Evolutionary conservation across 1,140 invertebrate species (phyloP).

Genomic region (Sipha flava): DNA sequence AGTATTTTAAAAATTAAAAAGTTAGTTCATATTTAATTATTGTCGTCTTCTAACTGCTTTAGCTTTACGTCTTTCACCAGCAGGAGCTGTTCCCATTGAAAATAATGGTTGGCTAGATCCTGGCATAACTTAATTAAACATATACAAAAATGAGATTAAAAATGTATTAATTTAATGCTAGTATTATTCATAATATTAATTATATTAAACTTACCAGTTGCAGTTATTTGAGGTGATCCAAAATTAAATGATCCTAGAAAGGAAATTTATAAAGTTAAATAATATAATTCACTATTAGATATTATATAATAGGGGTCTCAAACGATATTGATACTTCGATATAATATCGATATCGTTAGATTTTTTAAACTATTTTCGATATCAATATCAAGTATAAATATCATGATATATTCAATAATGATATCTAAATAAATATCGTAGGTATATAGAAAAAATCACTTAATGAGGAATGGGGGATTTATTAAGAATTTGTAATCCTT

Average conservation of each 20-base stretch:
- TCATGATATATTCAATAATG: too few species aligned
- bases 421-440: too few species aligned
- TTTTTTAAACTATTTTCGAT: too few species aligned
- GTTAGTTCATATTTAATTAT: not conserved
- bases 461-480: too few species aligned
- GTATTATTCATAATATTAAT: not conserved
- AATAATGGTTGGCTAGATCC: constrained; percentile 21
- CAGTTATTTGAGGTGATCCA: not conserved
- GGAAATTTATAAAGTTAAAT: not conserved
- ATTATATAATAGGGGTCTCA: too few species aligned
- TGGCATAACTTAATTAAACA: not conserved
- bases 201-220: not conserved
- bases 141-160: not conserved
- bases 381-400: too few species aligned
- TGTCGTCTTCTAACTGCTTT: constrained; percentile 19
- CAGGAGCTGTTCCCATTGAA: not conserved
- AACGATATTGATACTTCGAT: too few species aligned
- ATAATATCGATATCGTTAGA: too few species aligned
- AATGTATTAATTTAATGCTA: not conserved
- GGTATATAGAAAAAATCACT: too few species aligned
- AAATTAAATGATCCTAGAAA: constrained; percentile 12
- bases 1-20: not conserved
- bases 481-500: too few species aligned
- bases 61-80: not conserved
- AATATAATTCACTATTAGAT: too few species aligned